phyloP scores from a whole-genome alignment of 2,797 vertebrate genomes.

The Gambusia yucatana region DNA sequence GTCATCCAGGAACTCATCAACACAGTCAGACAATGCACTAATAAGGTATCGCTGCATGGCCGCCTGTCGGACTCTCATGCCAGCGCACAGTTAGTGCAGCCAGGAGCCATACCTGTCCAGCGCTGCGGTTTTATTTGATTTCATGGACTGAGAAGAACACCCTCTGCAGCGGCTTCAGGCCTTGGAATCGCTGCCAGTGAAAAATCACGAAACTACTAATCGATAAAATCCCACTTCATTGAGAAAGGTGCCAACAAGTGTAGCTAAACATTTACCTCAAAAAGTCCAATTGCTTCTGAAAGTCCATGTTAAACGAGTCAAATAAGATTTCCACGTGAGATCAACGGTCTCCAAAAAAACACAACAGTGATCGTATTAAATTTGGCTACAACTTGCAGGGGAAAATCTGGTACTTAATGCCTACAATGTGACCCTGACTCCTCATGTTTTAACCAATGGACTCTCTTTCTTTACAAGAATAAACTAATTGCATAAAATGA shows the following conservation, averaged over 20 bases:
- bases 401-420: neutral
- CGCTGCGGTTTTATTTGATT: neutral
- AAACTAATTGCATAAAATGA: neutral
- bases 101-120: slow-evolving; percentile 9
- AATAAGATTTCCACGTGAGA: neutral
- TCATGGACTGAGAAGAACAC: slow-evolving; percentile 6
- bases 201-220: neutral
- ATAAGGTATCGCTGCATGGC: slow-evolving; percentile 87
- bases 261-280: neutral
- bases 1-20: slow-evolving; percentile 98
- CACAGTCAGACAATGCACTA: slow-evolving; percentile 95
- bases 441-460: neutral
- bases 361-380: neutral
- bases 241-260: neutral
- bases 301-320: neutral
- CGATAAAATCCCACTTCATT: neutral
- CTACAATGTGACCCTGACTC: neutral
- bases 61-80: slow-evolving; percentile 40
- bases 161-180: neutral
- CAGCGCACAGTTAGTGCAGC: slow-evolving; percentile 33
- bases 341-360: neutral
- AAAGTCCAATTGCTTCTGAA: neutral
- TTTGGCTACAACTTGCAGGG: neutral
- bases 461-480: neutral
- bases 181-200: neutral